Evolutionary conservation across 2,797 vertebrate species (phyloP).

Genomic region (Cuculus canorus): DNA sequence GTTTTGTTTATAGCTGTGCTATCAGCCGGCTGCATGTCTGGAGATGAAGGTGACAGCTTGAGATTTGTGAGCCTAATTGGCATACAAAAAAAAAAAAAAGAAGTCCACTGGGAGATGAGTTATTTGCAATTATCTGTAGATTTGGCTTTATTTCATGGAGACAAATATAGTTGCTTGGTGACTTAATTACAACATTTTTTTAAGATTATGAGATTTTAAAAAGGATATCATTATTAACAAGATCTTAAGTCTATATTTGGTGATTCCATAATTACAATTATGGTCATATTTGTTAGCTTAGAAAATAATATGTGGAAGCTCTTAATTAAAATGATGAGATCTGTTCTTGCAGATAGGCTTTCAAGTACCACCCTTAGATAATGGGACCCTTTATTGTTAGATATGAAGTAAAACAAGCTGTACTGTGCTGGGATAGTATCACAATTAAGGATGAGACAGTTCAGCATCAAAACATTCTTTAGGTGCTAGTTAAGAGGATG

Average conservation of each 20-base stretch:
- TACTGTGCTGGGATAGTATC: not conserved
- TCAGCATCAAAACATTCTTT: slow-evolving; percentile 5
- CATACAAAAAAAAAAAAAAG: slow-evolving; percentile 31
- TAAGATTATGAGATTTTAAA: slow-evolving; percentile 58
- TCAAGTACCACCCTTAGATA: slow-evolving; percentile 42
- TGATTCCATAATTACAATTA: slow-evolving; percentile 59
- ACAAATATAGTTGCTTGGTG: slow-evolving; percentile 65
- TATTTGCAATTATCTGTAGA: slow-evolving; percentile 69
- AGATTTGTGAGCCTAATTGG: slow-evolving; percentile 71
- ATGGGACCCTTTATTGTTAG: slow-evolving; percentile 17
- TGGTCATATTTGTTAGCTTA: slow-evolving; percentile 55
- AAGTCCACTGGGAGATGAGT: slow-evolving; percentile 49
- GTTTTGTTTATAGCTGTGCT: slow-evolving; percentile 55
- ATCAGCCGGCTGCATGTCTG: slow-evolving; percentile 42
- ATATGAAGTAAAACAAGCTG: not conserved
- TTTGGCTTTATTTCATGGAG: slow-evolving; percentile 70
- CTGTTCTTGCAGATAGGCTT: slow-evolving; percentile 35
- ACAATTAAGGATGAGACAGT: not conserved
- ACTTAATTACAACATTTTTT: slow-evolving; percentile 66
- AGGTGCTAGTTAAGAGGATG: slow-evolving; percentile 1
- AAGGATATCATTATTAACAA: slow-evolving; percentile 65
- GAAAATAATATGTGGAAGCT: slow-evolving; percentile 62
- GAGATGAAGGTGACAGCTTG: slow-evolving; percentile 71
- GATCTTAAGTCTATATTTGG: slow-evolving; percentile 56
- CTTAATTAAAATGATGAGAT: slow-evolving; percentile 66